Percentiles rank a stretch among this genome's conserved stretches.
phyloP scores from a whole-genome alignment of 2,113 vertebrate genomes.

The Daphoenositta chrysoptera region DNA sequence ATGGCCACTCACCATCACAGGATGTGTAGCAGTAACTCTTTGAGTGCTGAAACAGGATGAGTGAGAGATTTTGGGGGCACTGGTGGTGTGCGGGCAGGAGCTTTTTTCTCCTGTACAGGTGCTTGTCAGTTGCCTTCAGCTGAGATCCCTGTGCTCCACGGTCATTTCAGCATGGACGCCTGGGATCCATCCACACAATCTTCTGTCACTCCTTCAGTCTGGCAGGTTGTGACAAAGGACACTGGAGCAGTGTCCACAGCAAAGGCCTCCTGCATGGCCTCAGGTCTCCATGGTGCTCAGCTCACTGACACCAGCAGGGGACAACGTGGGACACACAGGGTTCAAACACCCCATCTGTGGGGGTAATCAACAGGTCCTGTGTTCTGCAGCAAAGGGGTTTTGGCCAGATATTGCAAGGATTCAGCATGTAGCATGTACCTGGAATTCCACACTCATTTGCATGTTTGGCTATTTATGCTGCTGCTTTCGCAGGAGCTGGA shows the following conservation, averaged over 20 bases:
- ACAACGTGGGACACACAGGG: fast-evolving
- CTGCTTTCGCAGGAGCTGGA: not conserved
- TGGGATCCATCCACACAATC: too few species aligned
- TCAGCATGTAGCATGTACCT: not conserved
- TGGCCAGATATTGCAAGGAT: not conserved
- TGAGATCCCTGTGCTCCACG: not conserved
- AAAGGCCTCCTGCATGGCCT: not conserved
- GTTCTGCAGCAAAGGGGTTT: not conserved
- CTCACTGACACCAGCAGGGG: fast-evolving
- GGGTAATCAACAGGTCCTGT: not conserved
- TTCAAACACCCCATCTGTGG: not conserved
- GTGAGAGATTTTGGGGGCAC: not conserved
- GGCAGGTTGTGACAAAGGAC: not conserved
- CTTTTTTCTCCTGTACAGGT: not conserved
- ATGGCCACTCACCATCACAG: fast-evolving
- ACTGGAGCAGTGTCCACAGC: not conserved
- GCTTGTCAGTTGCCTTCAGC: not conserved
- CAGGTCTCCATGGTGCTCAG: fast-evolving
- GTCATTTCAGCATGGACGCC: not conserved
- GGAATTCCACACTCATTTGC: fast-evolving
- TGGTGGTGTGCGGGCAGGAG: fast-evolving
- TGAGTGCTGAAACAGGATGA: not conserved
- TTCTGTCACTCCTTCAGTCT: fast-evolving
- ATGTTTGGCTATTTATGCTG: not conserved
- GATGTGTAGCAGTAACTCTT: fast-evolving